These are phyloP conservation scores for Platysteira castanea DNA, from an alignment of 2,113 vertebrate species.

Conservation along the genomic window DNA sequence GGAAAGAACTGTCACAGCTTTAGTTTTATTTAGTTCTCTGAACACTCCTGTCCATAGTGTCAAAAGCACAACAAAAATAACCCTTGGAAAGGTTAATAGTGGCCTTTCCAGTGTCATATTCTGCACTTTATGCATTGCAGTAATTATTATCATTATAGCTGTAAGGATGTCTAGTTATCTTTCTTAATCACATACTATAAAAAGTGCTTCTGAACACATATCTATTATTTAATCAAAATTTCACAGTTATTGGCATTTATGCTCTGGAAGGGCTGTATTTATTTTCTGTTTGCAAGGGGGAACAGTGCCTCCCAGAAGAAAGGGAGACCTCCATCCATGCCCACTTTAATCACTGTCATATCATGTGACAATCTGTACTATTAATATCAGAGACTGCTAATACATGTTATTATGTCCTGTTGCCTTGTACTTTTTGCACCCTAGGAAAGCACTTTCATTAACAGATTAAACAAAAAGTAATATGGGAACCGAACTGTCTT, in stretches of 20 bases:
- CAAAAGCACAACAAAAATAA: slow-evolving; percentile 77
- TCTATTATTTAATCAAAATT: slow-evolving; percentile 99
- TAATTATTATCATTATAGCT: slow-evolving; percentile 99
- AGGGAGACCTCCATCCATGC: slow-evolving; percentile 67
- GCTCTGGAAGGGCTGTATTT: slow-evolving; percentile 86
- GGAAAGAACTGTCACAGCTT: slow-evolving; percentile 43
- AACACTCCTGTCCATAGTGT: slow-evolving; percentile 75
- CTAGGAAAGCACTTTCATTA: slow-evolving; percentile 70
- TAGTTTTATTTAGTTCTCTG: slow-evolving; percentile 71
- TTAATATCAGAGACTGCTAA: slow-evolving; percentile 76
- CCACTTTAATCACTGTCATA: slow-evolving; percentile 76
- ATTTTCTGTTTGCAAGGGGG: slow-evolving; percentile 88
- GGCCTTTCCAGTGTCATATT: slow-evolving; percentile 95
- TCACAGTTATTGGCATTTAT: slow-evolving; percentile 85
- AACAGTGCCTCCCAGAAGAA: slow-evolving; percentile 77
- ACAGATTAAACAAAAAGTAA: neutral
- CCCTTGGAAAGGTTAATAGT: slow-evolving; percentile 92
- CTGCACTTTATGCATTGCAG: slow-evolving; percentile 80
- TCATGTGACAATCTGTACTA: slow-evolving; percentile 71
- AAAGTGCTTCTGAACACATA: slow-evolving; percentile 89
- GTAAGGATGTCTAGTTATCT: slow-evolving; percentile 94
- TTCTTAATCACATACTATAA: slow-evolving; percentile 90
- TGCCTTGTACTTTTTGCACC: slow-evolving; percentile 37
- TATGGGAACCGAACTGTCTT: neutral
- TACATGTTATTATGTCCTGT: slow-evolving; percentile 58